Conservation (phyloP, 2,113 vertebrate species). For the Bubo bubo region DNA sequence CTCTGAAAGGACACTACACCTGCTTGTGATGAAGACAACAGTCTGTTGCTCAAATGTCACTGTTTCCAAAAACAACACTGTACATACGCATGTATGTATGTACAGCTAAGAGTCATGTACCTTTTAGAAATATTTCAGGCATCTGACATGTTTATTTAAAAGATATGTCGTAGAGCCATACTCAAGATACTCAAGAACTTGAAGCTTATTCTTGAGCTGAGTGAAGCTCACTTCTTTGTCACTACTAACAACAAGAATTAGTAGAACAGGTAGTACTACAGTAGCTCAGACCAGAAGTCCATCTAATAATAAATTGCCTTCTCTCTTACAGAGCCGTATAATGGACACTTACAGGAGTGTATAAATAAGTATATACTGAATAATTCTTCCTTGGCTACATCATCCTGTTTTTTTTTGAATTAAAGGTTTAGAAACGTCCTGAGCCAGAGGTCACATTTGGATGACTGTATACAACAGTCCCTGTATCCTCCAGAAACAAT, state of each 20-base stretch:
- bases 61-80: not conserved
- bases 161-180: not conserved
- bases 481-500: not conserved
- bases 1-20: not conserved
- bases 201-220: not conserved
- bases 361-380: not conserved
- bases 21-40: not conserved
- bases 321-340: not conserved
- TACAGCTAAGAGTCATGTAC: not conserved
- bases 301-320: not conserved
- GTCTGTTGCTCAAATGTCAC: not conserved
- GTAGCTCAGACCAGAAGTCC: not conserved
- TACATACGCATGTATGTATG: not conserved
- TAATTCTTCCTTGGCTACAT: not conserved
- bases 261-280: not conserved
- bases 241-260: not conserved
- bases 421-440: not conserved
- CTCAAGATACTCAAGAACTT: not conserved
- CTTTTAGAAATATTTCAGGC: not conserved
- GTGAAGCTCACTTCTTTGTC: not conserved
- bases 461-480: not conserved
- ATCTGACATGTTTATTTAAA: not conserved
- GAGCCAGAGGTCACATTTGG: not conserved
- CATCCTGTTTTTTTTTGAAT: not conserved
- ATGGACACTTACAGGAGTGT: not conserved